Evolutionary conservation across 2,113 vertebrate species (phyloP), one percentile per base, ranked within the genome.

Genomic region (Turdus rufiventris): DNA sequence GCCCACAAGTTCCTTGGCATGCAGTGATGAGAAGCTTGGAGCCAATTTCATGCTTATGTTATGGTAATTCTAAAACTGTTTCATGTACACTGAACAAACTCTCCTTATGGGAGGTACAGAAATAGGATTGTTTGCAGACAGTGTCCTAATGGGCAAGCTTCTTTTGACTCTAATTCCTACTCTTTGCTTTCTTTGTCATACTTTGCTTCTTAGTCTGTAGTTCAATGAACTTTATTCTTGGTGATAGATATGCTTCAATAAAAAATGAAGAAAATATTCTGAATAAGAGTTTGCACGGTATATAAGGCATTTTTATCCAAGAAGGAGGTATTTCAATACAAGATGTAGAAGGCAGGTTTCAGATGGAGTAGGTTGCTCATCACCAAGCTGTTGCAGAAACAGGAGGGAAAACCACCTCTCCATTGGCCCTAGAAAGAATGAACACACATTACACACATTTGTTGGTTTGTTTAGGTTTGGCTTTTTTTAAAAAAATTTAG

Each of bases 141-240:
- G 5, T 0, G 0, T 75, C 48, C n/a, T 82, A 89, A 75, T 33
- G 58, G 77, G 7, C 0, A 2, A 87, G 28, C 8, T 53, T 78
- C 16, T 82, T 94, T 53, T 2, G 23, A 6, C 21, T 77, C 12
- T 58, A 51, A 58, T 63, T 78, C 40, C 17, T 71, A 8, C 7
- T 78, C 24, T 68, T 51, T 36, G 1, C 17, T 48, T 58, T 54
- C 34, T 56, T 62, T 38, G 15, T 68, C 36, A 47, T 11, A 20
- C 9, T 88, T 86, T 63, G 6, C 8, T 29, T 77, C 16, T 62
- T 61, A 76, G 9, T 77, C 33, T 70, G 33, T 61, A 67, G 25
- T 42, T 62, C 43, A 54, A 51, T 24, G 12, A 47, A 67, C 60
- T 91, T 78, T 78, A n/a, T 28, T 74, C 34, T 47, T 34, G 28